A percentile compares a stretch with the other conserved stretches of the same genome.
Evolutionary conservation across 2,113 vertebrate genomes (phyloP).

Genomic region (Heloderma charlesbogerti): DNA sequence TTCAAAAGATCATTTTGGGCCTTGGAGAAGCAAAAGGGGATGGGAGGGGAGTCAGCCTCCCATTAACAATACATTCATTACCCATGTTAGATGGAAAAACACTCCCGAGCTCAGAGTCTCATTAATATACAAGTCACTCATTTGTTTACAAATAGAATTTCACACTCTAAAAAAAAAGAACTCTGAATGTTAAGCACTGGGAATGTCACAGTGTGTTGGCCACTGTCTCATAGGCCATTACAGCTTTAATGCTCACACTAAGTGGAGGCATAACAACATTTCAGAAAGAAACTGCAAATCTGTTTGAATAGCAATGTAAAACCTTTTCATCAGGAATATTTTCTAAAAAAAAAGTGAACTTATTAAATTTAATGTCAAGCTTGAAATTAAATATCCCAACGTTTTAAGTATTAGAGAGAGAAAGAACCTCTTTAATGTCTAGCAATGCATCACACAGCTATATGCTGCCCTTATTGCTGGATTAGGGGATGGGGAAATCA

Average conservation of each 20-base stretch:
- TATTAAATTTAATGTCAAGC: constrained; percentile 56
- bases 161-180: constrained; percentile 33
- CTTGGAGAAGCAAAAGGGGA: constrained; percentile 10
- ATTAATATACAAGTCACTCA: constrained; percentile 48
- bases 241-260: neutral
- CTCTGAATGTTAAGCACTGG: constrained; percentile 45
- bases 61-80: constrained; percentile 34
- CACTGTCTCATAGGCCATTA: constrained; percentile 46
- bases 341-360: constrained; percentile 61
- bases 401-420: constrained; percentile 21
- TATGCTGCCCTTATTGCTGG: neutral
- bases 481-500: constrained; percentile 26
- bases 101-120: constrained; percentile 33
- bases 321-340: constrained; percentile 41
- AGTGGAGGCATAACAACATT: constrained; percentile 31
- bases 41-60: constrained; percentile 34
- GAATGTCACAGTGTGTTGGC: constrained; percentile 27
- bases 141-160: constrained; percentile 52
- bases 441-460: neutral
- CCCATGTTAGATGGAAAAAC: constrained; percentile 40
- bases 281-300: constrained; percentile 16
- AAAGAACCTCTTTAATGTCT: constrained; percentile 2
- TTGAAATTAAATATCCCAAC: constrained; percentile 67
- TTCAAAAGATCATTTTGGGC: constrained; percentile 48
- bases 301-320: constrained; percentile 45